These are phyloP conservation scores for Danio aesculapii DNA, from an alignment of 2,797 vertebrate species.

Conservation along the genomic window DNA sequence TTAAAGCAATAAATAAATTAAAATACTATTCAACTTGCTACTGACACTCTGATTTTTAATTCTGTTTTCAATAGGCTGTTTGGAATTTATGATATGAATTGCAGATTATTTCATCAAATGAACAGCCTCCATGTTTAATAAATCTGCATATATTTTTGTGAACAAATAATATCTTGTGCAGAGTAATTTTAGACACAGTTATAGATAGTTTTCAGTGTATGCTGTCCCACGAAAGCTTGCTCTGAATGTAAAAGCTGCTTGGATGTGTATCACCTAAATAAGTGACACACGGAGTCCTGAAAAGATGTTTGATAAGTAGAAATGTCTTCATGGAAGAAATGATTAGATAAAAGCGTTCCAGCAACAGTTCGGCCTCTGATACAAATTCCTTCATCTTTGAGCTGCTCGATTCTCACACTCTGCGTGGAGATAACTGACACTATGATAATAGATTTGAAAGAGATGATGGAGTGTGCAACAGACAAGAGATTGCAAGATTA, in stretches of 20 bases:
- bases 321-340: conserved; percentile 19
- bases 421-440: conserved; percentile 22
- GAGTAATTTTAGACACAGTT: background rate
- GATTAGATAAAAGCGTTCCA: conserved; percentile 58
- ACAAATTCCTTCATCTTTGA: conserved; percentile 39
- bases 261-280: background rate
- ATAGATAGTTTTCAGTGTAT: background rate
- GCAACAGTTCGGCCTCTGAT: conserved; percentile 48
- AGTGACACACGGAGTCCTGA: background rate
- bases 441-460: conserved; percentile 35
- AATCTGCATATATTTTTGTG: background rate
- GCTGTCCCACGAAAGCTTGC: background rate
- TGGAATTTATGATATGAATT: background rate
- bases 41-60: background rate
- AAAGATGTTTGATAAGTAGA: conserved; percentile 30
- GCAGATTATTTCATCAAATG: background rate
- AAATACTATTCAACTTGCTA: background rate
- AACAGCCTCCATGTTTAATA: background rate
- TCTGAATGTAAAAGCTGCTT: background rate
- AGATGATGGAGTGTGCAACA: conserved; percentile 27
- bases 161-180: background rate
- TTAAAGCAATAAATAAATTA: background rate
- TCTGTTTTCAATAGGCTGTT: background rate
- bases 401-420: conserved; percentile 14
- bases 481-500: background rate